Conservation (phyloP, 2,113 vertebrate species). For the Bos taurus region DNA sequence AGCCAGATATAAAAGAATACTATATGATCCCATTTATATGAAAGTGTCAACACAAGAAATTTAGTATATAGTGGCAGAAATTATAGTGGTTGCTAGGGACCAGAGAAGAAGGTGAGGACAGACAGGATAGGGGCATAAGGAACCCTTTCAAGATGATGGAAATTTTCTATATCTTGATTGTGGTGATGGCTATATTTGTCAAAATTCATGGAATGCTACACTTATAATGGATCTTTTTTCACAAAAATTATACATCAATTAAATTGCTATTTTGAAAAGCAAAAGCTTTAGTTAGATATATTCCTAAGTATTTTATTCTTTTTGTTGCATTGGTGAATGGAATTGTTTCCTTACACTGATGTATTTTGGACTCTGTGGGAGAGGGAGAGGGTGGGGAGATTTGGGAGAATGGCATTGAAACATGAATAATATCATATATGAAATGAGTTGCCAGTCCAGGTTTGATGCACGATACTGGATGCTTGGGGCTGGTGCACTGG, state of each 20-base stretch:
- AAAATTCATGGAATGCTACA: background rate
- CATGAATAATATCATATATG: too few relatives aligned
- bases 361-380: too few relatives aligned
- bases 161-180: background rate
- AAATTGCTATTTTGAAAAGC: background rate
- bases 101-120: background rate
- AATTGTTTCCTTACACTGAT: too few relatives aligned
- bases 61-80: background rate
- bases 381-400: too few relatives aligned
- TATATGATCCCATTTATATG: background rate
- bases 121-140: background rate
- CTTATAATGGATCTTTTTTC: background rate
- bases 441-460: too few relatives aligned
- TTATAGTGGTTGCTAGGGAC: background rate
- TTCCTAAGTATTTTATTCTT: too few relatives aligned
- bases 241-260: background rate
- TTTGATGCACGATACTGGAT: too few relatives aligned
- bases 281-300: background rate
- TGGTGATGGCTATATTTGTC: background rate
- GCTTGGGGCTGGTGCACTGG: too few relatives aligned
- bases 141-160: background rate
- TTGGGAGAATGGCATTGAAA: too few relatives aligned
- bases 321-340: too few relatives aligned
- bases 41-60: background rate
- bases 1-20: background rate